Evolutionary conservation across 2,888 invertebrate species (phyloP), one percentile per base, ranked within the genome.

Genomic region (Leucoptera coffeella): DNA sequence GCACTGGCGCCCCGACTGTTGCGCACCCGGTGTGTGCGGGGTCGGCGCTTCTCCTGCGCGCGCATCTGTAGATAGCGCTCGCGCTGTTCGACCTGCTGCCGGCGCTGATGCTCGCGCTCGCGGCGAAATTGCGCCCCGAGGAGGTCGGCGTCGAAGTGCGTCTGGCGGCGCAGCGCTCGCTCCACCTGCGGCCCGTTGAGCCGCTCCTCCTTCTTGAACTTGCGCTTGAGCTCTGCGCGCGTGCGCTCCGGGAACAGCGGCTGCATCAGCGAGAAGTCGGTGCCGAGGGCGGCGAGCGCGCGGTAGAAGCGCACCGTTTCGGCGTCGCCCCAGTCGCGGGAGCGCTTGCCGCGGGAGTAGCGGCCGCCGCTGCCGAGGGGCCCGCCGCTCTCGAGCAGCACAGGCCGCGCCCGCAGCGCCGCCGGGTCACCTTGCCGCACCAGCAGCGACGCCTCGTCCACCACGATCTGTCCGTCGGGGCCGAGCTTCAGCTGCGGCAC

Each of bases 231-330:
- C 41, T 95, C 93, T 28, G 79, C 64, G 9, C 95, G 62, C 0
- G 78, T 80, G 31, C 94, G 73, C 22, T 79, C 78, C 0, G 89
- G 84, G 60, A 94, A 93, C 22, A 90, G 60, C 26, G 80, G 76
- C 32, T 81, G 74, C 89, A 96, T 94, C 27, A 93, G 59, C 4
- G 88, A 80, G 57, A 96, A 96, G 67, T 96, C 95, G 0, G 94
- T 92, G 0, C 95, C 95, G 26, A 94, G 76, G 6, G 84, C 83
- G 39, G 87, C 90, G 7, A 96, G 59, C 2, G 92, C 92, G 41
- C 85, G 79, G 59, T 93, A 96, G 60, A 95, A 95, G 36, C 85
- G 82, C n/a, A 88, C 65, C 0, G 93, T 94, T 46, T 94, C 92
- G 31, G 74, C 73, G 17, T 78, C 72, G 6, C 62, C 58, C 91